Conservation (phyloP, 2,113 vertebrate species). For the Chascanopsetta lugubris region DNA sequence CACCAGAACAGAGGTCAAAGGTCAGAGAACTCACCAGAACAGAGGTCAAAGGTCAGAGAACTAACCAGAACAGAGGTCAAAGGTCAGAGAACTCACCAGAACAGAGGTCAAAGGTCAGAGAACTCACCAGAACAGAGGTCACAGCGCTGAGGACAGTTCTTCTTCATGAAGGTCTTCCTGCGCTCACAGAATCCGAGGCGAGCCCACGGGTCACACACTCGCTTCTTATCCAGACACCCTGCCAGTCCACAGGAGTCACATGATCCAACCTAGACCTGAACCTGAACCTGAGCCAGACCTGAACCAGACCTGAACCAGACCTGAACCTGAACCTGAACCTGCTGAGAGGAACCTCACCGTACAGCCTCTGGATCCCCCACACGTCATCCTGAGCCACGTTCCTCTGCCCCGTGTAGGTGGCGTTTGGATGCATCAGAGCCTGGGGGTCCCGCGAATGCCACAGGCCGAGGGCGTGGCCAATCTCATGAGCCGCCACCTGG, state of each 20-base stretch:
- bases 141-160: slow-evolving; percentile 82
- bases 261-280: too few species aligned
- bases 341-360: slow-evolving; percentile 63
- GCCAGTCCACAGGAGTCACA: neutral
- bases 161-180: slow-evolving; percentile 81
- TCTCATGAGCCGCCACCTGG: slow-evolving; percentile 86
- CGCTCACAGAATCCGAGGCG: slow-evolving; percentile 80
- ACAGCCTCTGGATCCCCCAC: slow-evolving; percentile 85
- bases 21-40: slow-evolving; percentile 75
- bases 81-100: slow-evolving; percentile 65
- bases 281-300: neutral
- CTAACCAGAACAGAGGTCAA: slow-evolving; percentile 23
- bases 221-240: slow-evolving; percentile 83
- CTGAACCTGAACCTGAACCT: too few species aligned
- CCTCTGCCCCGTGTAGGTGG: slow-evolving; percentile 84
- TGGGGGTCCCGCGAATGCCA: slow-evolving; percentile 83
- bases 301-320: too few species aligned
- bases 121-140: slow-evolving; percentile 80
- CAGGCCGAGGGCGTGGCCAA: slow-evolving; percentile 84
- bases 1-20: neutral
- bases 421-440: slow-evolving; percentile 86
- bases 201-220: slow-evolving; percentile 82
- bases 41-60: slow-evolving; percentile 80
- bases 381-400: slow-evolving; percentile 83
- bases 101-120: neutral